Percentiles rank a stretch among this genome's conserved stretches.
Conservation (phyloP, 2,888 invertebrate genomes). For the Caenorhabditis becei region DNA sequence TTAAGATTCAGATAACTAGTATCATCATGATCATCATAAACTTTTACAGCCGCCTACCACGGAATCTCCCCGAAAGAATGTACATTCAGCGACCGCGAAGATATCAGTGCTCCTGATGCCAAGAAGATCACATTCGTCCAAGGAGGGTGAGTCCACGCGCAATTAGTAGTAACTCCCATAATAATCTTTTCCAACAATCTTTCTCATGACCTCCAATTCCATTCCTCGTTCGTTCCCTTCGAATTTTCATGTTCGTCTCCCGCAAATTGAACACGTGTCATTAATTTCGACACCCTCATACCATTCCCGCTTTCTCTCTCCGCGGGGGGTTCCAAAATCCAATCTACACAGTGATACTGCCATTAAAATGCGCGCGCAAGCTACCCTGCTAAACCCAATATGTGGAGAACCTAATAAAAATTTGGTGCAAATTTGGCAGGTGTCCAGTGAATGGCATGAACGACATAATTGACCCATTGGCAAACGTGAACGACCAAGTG, state of each 20-base stretch:
- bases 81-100: slow-evolving; percentile 76
- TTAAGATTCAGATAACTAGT: neutral
- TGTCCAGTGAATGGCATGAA: slow-evolving; percentile 74
- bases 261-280: slow-evolving; percentile 27
- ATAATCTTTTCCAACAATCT: too few species aligned
- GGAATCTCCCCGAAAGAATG: slow-evolving; percentile 77
- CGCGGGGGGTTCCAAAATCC: neutral
- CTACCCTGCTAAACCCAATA: slow-evolving; percentile 31
- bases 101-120: slow-evolving; percentile 70
- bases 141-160: slow-evolving; percentile 67
- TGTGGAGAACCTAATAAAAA: slow-evolving; percentile 59
- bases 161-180: neutral
- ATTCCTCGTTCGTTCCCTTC: neutral
- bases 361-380: slow-evolving; percentile 42
- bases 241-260: slow-evolving; percentile 8
- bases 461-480: slow-evolving; percentile 75
- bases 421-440: slow-evolving; percentile 68
- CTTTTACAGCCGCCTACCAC: slow-evolving; percentile 74
- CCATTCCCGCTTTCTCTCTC: slow-evolving; percentile 7
- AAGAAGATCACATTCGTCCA: slow-evolving; percentile 76
- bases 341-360: slow-evolving; percentile 27
- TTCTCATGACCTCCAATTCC: slow-evolving; percentile 18
- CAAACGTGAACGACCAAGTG: slow-evolving; percentile 76
- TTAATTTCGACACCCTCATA: slow-evolving; percentile 37
- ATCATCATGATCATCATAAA: too few species aligned